Base-by-base conservation (phyloP, 2,888 invertebrate genomes). In the Isoperla grammatica region DNA sequence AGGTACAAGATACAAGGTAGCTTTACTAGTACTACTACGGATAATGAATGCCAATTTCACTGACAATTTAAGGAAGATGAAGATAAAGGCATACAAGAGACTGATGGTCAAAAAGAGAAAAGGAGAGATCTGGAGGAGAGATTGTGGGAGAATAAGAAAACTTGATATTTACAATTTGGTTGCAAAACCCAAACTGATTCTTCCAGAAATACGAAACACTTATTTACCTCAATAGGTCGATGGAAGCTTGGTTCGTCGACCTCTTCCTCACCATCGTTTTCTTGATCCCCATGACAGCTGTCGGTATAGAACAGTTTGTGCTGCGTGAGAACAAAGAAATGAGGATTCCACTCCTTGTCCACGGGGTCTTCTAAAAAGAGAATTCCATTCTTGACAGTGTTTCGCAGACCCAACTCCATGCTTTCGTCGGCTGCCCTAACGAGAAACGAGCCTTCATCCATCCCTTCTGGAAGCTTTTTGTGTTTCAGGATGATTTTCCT, bases 391-490 rank as follows among this genome's bases (percentile, higher is more conserved):
- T 92, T 95, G 0, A 92, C 83, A 0, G 91, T 86, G 71, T 87
- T 90, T 54, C 91, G 78, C 48, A 90, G 75, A 71, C 91, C 90
- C 73, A 89, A 78, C 66, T 92, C 92, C 59, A 78, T 81, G 2
- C 80, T 15, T 19, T 53, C 53, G 11, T 53, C 39, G 4, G 53
- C 22, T 1, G 53, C 1, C 82, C 67, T 49, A 15, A 53, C 53
- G 9, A 79, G 67, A 67, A 86, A 81, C 0, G 83, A 81, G 64
- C 78, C 81, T 69, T 89, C 90, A 61, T 91, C 90, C 45, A 85
- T 88, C 2, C 90, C 93, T 66, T 95, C 94, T 0, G 95, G 94
- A 12, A 96, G 77, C 71, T 96, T 96, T 71, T 95, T 95, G 71
- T 96, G 95, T 74, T 96, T 94, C 2, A 94, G 72, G 60, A 94